Conservation (phyloP, 2,888 invertebrate genomes). For the Calameuta idolon region DNA sequence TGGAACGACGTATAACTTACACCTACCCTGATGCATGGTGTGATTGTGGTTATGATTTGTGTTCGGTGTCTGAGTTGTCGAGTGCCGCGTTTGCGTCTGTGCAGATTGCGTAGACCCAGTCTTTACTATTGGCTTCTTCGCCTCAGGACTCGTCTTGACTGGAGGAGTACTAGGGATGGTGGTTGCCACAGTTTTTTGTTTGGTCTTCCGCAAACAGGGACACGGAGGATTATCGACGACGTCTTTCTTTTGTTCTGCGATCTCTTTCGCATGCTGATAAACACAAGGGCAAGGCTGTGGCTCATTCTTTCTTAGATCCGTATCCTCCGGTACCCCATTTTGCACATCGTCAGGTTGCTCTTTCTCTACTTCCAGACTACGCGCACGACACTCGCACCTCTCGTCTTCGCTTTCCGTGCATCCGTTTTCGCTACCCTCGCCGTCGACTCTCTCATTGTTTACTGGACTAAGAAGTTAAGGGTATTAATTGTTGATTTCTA, state of each 20-base stretch:
- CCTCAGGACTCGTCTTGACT: conserved; percentile 8
- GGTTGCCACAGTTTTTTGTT: conserved; percentile 25
- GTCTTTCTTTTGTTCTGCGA: conserved; percentile 47
- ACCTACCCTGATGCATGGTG: conserved; percentile 50
- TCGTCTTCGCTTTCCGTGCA: conserved; percentile 30
- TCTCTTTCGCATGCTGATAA: conserved; percentile 52
- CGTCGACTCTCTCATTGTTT: conserved; percentile 27
- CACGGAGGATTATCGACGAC: conserved; percentile 55
- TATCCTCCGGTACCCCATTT: conserved; percentile 25
- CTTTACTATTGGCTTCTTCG: conserved; percentile 38
- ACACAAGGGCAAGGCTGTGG: conserved; percentile 53
- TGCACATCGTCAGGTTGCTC: conserved; percentile 25
- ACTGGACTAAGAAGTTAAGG: conserved; percentile 13
- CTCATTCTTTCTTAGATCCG: conserved; percentile 31
- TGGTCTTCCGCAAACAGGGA: conserved; percentile 54
- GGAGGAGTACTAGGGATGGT: conserved; percentile 13
- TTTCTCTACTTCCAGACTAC: conserved; percentile 22
- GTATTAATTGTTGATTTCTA: background rate
- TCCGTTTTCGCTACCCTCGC: conserved; percentile 31
- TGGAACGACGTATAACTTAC: conserved; percentile 34
- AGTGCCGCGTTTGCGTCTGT: conserved; percentile 60
- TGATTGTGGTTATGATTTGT: conserved; percentile 49
- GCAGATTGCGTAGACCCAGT: conserved; percentile 41
- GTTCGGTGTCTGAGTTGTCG: conserved; percentile 61
- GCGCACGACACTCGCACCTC: conserved; percentile 37